Base-by-base conservation (phyloP, 2,113 vertebrate species). In the Cisticola juncidis region DNA sequence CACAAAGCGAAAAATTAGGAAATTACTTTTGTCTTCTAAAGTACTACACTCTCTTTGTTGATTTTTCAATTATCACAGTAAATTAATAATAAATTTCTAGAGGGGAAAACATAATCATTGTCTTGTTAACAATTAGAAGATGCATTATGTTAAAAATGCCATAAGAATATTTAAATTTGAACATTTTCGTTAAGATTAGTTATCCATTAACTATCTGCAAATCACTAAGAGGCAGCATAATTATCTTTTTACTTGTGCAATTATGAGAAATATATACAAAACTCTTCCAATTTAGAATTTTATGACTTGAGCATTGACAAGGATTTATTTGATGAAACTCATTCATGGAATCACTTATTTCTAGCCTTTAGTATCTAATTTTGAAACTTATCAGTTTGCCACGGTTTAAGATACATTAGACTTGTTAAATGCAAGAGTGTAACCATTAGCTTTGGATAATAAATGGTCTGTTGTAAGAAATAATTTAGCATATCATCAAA, bases 401-500 rank as follows among this genome's bases (percentile, higher is more conserved):
- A 92, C 0, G 1, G 62, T 93, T 96, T 94, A 70, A 17, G 53
- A 86, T 78, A 61, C 36, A 89, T 92, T 87, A 88, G 57, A 93
- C 53, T 84, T 92, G 60, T 90, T 93, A 95, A 89, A 93, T 53
- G 36, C 29, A 54, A 53, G 40, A 81, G n/a, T 81, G 70, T 79
- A 79, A 86, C 88, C 61, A 91, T 95, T 96, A 95, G 89, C 47
- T 47, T 81, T 73, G 65, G 94, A 91, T 95, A 89, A 94, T 93
- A 92, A 97, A 96, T 95, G 57, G 26, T 81, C 79, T 96, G 80
- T 97, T 96, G 90, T 95, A 94, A 87, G 80, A 97, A 95, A 92
- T 94, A 97, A 96, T 91, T 96, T 86, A 95, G 96, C 92, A 84
- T 95, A 94, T 94, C 83, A 95, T 92, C 88, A 94, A 93, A 95